These are phyloP conservation scores for Umimayanthus kanabou DNA, from an alignment of 92 coral and sea anemone species.

Conservation along the genomic window DNA sequence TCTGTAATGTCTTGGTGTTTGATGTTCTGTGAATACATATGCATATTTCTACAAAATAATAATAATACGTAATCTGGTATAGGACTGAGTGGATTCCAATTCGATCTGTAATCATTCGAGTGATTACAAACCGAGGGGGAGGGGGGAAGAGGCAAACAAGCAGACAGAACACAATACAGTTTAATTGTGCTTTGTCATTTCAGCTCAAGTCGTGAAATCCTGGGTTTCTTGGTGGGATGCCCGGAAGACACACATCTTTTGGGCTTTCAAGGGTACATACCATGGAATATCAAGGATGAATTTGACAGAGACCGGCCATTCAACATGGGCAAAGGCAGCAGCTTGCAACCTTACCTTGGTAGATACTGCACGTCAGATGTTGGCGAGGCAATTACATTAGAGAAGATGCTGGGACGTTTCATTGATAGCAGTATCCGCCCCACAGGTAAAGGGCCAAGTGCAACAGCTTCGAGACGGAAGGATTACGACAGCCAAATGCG, in stretches of 20 bases:
- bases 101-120: not conserved
- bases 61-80: not conserved
- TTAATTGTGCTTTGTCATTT: too few species aligned
- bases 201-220: not conserved
- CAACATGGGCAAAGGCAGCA: too few species aligned
- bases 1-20: not conserved
- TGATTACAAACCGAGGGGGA: not conserved
- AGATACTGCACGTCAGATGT: too few species aligned
- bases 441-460: too few species aligned
- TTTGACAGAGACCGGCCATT: conserved; percentile 59
- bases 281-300: conserved; percentile 37
- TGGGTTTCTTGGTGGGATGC: conserved; percentile 62
- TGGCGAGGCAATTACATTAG: too few species aligned
- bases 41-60: not conserved
- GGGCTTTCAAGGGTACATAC: conserved; percentile 41
- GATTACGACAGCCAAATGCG: too few species aligned
- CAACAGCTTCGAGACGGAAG: too few species aligned
- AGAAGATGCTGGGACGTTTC: too few species aligned
- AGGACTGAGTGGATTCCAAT: not conserved
- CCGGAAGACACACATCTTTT: conserved; percentile 51
- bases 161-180: too few species aligned
- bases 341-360: too few species aligned
- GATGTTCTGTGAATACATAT: conserved; percentile 15
- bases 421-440: too few species aligned
- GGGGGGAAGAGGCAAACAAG: not conserved